Evolutionary conservation across 2,888 invertebrate species (phyloP).

Genomic region (Erannis defoliaria): DNA sequence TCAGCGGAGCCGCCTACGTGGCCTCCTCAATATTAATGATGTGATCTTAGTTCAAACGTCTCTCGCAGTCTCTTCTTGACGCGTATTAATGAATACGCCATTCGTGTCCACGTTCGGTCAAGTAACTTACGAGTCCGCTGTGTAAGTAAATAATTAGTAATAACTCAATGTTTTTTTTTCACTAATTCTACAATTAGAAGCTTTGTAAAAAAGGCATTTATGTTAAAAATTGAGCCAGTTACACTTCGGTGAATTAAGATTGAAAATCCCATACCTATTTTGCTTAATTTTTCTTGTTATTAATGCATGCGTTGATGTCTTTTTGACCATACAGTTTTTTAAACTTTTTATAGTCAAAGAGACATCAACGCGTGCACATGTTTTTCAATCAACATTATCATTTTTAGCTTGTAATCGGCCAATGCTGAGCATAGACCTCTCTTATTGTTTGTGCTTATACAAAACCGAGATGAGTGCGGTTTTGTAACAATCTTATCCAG

Average conservation of each 20-base stretch:
- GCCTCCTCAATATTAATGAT: conserved; percentile 84
- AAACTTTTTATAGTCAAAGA: neutral
- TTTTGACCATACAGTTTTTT: conserved; percentile 8
- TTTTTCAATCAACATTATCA: too few relatives aligned
- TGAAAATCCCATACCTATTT: too few relatives aligned
- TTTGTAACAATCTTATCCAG: too few relatives aligned
- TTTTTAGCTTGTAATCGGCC: too few relatives aligned
- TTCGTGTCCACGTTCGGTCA: conserved; percentile 76
- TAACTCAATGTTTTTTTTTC: neutral
- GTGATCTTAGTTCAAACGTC: conserved; percentile 82
- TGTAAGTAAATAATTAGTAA: conserved; percentile 49
- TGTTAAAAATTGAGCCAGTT: too few relatives aligned
- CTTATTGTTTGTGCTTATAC: too few relatives aligned
- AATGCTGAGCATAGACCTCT: too few relatives aligned
- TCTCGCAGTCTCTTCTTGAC: conserved; percentile 75
- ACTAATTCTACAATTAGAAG: too few relatives aligned
- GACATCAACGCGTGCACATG: conserved; percentile 5
- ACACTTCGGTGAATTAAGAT: too few relatives aligned
- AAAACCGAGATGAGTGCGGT: too few relatives aligned
- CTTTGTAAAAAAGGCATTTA: neutral
- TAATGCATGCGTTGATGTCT: conserved; percentile 24
- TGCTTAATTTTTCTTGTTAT: neutral
- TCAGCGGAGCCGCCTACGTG: conserved; percentile 74
- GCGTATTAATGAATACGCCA: conserved; percentile 76
- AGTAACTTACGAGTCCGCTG: conserved; percentile 56